Conservation (phyloP, 2,113 vertebrate species). For the Bubo bubo region DNA sequence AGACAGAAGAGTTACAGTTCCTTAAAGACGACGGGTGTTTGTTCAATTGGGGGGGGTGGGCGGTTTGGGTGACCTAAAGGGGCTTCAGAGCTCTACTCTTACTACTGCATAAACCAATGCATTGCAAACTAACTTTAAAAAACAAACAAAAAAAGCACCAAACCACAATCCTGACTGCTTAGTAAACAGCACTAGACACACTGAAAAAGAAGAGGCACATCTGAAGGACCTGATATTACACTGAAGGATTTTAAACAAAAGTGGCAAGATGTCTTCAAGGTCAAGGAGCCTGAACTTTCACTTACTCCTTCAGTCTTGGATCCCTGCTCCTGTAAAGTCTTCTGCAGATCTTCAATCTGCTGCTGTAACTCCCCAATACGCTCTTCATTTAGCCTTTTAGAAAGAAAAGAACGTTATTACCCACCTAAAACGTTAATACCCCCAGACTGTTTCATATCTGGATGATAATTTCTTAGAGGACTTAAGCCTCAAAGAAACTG, state of each 20-base stretch:
- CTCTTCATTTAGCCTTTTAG: constrained; percentile 83
- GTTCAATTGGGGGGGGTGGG: not conserved
- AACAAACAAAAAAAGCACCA: not conserved
- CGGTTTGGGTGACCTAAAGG: no score
- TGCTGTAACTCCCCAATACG: constrained; percentile 86
- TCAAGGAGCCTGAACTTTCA: constrained; percentile 42
- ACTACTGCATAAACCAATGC: not conserved
- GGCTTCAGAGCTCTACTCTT: not conserved
- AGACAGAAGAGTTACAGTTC: not conserved
- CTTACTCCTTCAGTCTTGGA: constrained; percentile 90
- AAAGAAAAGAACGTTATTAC: not conserved
- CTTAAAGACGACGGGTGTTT: not conserved
- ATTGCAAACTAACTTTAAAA: not conserved
- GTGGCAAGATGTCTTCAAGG: not conserved
- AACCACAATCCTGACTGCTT: not conserved
- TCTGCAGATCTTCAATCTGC: constrained; percentile 95
- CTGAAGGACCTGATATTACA: not conserved
- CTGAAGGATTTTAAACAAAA: not conserved
- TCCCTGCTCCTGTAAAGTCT: constrained; percentile 89
- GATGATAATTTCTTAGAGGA: not conserved
- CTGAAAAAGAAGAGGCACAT: not conserved
- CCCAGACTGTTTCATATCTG: not conserved
- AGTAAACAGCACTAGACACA: not conserved
- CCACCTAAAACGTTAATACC: not conserved
- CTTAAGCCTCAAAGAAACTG: not conserved